Conservation (phyloP, 2,797 vertebrate genomes). For the Balearica regulorum region DNA sequence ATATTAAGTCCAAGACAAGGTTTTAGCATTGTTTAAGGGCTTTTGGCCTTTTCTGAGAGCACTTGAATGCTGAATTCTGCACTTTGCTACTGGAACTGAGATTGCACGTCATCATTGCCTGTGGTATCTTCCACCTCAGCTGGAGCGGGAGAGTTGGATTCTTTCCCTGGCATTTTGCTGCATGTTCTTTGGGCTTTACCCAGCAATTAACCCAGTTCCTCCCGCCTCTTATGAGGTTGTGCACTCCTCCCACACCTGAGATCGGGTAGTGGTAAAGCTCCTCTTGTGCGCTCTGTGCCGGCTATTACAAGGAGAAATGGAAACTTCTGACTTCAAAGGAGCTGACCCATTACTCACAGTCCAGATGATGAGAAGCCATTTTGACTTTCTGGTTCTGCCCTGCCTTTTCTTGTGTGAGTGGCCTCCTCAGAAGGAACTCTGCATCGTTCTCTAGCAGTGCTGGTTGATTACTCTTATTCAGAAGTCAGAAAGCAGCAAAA, state of each 20-base stretch:
- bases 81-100: background rate
- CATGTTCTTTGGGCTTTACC: background rate
- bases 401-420: background rate
- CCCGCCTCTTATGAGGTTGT: rapidly evolving
- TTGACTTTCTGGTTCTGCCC: background rate
- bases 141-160: background rate
- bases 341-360: background rate
- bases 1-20: background rate
- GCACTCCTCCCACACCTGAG: background rate
- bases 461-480: background rate
- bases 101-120: background rate
- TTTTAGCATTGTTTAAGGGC: background rate
- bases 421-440: background rate
- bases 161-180: conserved; percentile 10
- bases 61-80: background rate
- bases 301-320: background rate
- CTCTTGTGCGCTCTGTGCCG: background rate
- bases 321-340: background rate
- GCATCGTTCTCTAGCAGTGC: background rate
- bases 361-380: background rate
- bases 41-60: background rate
- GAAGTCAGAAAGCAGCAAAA: background rate
- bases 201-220: background rate
- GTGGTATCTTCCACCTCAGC: background rate
- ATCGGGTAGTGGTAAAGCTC: background rate